Percentiles rank a stretch among this genome's conserved stretches.
Evolutionary conservation across 1,140 invertebrate species (phyloP).

Genomic region (Brachionus paranguensis): DNA sequence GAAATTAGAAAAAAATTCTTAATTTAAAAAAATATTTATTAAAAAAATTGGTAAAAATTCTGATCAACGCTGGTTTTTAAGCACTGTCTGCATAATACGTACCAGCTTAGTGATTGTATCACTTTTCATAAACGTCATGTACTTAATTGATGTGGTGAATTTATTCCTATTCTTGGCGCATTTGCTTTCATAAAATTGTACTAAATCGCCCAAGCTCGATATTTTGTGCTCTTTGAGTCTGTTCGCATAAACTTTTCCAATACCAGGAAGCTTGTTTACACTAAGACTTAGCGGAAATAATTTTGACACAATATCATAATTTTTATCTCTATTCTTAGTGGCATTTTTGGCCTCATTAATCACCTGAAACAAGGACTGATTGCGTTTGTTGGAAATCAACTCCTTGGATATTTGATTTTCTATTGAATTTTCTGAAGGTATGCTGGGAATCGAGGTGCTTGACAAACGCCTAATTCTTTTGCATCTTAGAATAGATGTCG

Average conservation of each 20-base stretch:
- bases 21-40: not conserved
- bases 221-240: not conserved
- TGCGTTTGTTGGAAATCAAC: not conserved
- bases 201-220: not conserved
- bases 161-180: not conserved
- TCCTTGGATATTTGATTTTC: not conserved
- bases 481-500: not conserved
- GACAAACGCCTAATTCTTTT: not conserved
- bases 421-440: not conserved
- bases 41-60: not conserved
- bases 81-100: not conserved
- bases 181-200: not conserved
- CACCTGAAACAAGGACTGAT: not conserved
- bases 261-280: constrained; percentile 1
- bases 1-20: too few species aligned
- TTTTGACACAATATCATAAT: not conserved
- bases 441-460: not conserved
- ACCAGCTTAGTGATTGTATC: not conserved
- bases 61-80: not conserved
- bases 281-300: not conserved
- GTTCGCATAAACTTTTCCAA: constrained; percentile 1
- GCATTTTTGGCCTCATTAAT: not conserved
- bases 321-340: not conserved
- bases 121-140: constrained; percentile 15
- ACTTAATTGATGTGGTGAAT: not conserved